Percentiles rank a stretch among this genome's conserved stretches.
These are phyloP conservation scores for Ptycholaimellus sp. DNA, from an alignment of 2,888 invertebrate genomes.

Conservation along the genomic window DNA sequence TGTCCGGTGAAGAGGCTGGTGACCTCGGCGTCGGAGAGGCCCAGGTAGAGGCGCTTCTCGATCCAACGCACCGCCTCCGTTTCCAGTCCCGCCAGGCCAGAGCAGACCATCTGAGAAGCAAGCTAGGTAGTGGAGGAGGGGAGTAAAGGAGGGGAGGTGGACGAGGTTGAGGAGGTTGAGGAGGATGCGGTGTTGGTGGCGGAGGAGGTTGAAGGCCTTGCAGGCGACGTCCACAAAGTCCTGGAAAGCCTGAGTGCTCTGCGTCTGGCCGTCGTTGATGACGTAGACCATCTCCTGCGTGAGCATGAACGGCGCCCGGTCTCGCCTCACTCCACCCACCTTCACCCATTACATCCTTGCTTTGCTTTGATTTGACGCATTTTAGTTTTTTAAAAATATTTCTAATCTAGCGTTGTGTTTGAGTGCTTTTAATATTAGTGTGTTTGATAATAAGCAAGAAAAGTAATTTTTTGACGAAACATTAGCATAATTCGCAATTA, in stretches of 20 bases:
- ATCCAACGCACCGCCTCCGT: conserved; percentile 74
- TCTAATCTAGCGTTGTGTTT: too few relatives aligned
- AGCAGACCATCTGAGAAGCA: conserved; percentile 51
- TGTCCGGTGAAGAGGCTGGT: conserved; percentile 41
- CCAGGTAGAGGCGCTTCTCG: conserved; percentile 60
- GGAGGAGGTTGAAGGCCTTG: conserved; percentile 77
- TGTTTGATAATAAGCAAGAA: conserved; percentile 1
- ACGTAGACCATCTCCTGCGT: conserved; percentile 98
- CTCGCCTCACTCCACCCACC: conserved; percentile 35
- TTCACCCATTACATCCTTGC: not conserved
- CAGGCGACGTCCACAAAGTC: conserved; percentile 95
- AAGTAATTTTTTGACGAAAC: not conserved
- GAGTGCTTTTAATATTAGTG: conserved; percentile 2
- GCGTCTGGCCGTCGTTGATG: conserved; percentile 35
- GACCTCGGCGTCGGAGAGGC: conserved; percentile 73
- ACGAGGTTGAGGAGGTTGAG: conserved; percentile 70
- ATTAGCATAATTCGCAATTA: conserved; percentile 47
- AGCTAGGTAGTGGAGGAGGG: not conserved
- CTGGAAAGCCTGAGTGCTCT: conserved; percentile 43
- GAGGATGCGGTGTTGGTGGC: conserved; percentile 66
- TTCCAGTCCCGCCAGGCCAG: conserved; percentile 70
- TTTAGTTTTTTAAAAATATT: too few relatives aligned
- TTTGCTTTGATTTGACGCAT: too few relatives aligned
- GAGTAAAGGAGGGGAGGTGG: conserved; percentile 25
- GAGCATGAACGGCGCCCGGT: conserved; percentile 84